These are phyloP conservation scores for Eudorcas thomsonii DNA, from an alignment of 2,113 vertebrate species.

Conservation along the genomic window DNA sequence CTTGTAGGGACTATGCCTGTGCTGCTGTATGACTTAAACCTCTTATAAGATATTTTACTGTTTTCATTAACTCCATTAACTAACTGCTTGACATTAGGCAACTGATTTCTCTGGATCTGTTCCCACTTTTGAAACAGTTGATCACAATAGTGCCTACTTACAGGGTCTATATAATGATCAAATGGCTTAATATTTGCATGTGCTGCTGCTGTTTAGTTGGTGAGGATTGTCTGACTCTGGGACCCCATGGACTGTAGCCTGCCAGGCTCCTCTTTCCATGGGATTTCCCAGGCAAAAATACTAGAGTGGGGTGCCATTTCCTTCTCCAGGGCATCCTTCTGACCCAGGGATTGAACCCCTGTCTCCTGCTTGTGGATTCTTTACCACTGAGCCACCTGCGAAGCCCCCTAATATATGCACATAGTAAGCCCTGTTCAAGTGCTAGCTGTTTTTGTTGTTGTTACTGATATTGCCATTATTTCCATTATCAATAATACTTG, in stretches of 20 bases:
- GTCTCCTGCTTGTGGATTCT: background rate
- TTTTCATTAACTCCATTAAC: background rate
- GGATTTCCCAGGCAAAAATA: background rate
- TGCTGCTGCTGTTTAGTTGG: background rate
- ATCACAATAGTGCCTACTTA: background rate
- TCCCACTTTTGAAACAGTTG: background rate
- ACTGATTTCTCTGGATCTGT: background rate
- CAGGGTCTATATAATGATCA: background rate
- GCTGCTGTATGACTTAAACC: background rate
- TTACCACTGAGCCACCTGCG: background rate
- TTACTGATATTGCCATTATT: background rate
- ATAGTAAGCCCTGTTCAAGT: background rate
- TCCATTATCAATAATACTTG: background rate
- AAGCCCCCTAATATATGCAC: background rate
- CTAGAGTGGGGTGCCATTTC: background rate
- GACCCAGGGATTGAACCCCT: background rate
- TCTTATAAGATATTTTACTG: background rate
- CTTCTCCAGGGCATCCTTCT: background rate
- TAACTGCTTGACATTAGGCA: background rate
- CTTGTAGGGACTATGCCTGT: background rate
- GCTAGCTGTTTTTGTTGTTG: background rate
- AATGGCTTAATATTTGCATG: background rate
- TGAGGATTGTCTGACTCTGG: background rate
- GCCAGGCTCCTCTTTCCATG: background rate
- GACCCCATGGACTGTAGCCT: background rate